Evolutionary conservation across 2,888 invertebrate species (phyloP).

Genomic region (Shargacucullia verbasci): DNA sequence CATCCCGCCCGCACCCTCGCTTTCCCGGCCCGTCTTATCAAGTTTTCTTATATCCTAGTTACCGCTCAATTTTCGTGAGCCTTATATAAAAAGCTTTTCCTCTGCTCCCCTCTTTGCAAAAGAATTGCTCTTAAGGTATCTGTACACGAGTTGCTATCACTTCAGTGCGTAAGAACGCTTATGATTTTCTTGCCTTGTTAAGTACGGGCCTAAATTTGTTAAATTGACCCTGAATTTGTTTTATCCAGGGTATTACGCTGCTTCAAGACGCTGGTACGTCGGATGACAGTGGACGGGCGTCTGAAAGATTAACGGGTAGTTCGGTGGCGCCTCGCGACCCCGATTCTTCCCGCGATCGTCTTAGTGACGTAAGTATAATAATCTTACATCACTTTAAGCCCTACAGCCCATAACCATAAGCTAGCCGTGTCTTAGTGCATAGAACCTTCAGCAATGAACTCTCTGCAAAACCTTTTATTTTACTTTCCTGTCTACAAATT

Average conservation of each 20-base stretch:
- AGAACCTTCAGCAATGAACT: constrained; percentile 49
- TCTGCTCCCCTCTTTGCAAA: constrained; percentile 71
- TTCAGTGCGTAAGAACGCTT: constrained; percentile 62
- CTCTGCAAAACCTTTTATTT: constrained; percentile 38
- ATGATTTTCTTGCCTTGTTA: constrained; percentile 55
- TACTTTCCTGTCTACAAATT: constrained; percentile 28
- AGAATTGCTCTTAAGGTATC: constrained; percentile 77
- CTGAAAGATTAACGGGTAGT: constrained; percentile 94
- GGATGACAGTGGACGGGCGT: constrained; percentile 95
- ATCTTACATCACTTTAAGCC: constrained; percentile 53
- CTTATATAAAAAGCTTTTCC: constrained; percentile 78
- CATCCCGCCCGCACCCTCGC: constrained; percentile 73
- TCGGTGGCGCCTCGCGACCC: constrained; percentile 93
- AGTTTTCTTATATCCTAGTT: constrained; percentile 85
- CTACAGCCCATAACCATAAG: constrained; percentile 45
- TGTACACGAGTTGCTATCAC: constrained; percentile 67
- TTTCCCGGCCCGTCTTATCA: constrained; percentile 80
- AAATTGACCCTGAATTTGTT: constrained; percentile 66
- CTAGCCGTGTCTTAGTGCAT: constrained; percentile 50
- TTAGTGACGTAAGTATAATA: constrained; percentile 93
- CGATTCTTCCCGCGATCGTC: constrained; percentile 94
- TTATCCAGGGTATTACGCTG: constrained; percentile 92
- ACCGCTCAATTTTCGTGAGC: constrained; percentile 84
- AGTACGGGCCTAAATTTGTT: constrained; percentile 51
- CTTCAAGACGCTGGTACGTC: constrained; percentile 94